Evolutionary conservation across 2,888 invertebrate species (phyloP), one percentile per base, ranked within the genome.

Genomic region (Perizoma affinitatum): DNA sequence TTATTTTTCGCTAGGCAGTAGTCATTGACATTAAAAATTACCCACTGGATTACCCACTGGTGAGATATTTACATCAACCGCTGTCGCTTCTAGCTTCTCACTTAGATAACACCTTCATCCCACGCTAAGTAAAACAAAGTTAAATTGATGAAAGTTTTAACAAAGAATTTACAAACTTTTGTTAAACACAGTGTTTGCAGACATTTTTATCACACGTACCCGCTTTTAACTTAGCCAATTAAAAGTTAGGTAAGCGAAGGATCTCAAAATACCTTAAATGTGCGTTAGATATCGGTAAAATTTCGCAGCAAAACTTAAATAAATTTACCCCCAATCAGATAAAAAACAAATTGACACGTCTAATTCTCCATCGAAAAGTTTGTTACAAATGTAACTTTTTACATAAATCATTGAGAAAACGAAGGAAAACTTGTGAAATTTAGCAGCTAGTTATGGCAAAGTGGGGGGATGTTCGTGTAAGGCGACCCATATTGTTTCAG

Each of bases 401-500:
- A 68, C 67, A 70, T 76, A 71, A 78, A 75, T 78, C 69, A 59
- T 53, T 42, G 51, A 49, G 66, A 64, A 70, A 73, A 74, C 73
- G 74, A 75, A 70, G 61, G 67, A 66, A 65, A 63, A 65, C 66
- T 60, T 61, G 67, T 69, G 67, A 73, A 71, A 73, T 69, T 72
- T 70, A 63, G 71, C 65, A 68, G 65, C 60, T 53, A 56, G 65
- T 65, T 65, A 54, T 57, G 63, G 62, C 58, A 46, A 58, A 36
- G 9, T 50, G 48, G 54, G 22, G 22, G 47, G n/a, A n/a, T 58
- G 54, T 38, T n/a, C n/a, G n/a, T 44, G 22, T 22, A 22, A 3
- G 22, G 22, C 1, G 22, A 2, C 22, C 22, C 38, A 33, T 7
- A 42, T 35, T 34, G 50, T 54, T 34, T 46, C 54, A 41, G 38